These are phyloP conservation scores for Adelges cooleyi DNA, from an alignment of 1,140 invertebrate genomes.

Conservation along the genomic window DNA sequence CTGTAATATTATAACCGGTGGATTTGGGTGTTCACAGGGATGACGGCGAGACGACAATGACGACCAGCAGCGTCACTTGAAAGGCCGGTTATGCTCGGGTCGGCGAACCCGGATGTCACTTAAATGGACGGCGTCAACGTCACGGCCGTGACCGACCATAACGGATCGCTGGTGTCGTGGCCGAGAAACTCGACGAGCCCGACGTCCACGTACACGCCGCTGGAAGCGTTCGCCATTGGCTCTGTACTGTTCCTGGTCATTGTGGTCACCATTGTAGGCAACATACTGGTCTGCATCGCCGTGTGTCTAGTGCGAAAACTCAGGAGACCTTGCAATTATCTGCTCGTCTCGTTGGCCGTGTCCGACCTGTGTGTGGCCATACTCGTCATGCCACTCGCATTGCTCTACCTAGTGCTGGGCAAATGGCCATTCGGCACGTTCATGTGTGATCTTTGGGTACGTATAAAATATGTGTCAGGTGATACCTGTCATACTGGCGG, in stretches of 20 bases:
- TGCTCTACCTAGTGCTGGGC: constrained; percentile 66
- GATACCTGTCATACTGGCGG: too few relatives aligned
- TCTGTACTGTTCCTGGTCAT: constrained; percentile 62
- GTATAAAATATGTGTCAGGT: not conserved
- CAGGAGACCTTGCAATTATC: constrained; percentile 69
- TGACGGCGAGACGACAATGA: not conserved
- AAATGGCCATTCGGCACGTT: constrained; percentile 72
- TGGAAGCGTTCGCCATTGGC: constrained; percentile 55
- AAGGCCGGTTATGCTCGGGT: constrained; percentile 12
- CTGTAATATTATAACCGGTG: too few relatives aligned
- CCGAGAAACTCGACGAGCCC: not conserved
- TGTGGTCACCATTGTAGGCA: constrained; percentile 71
- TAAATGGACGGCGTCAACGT: constrained; percentile 25
- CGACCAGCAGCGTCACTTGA: not conserved
- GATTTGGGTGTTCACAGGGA: too few relatives aligned
- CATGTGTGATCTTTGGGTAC: constrained; percentile 71
- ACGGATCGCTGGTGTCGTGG: constrained; percentile 3
- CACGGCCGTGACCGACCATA: constrained; percentile 1
- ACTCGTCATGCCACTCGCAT: constrained; percentile 75
- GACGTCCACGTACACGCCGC: constrained; percentile 38
- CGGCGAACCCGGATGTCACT: constrained; percentile 19
- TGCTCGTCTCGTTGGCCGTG: constrained; percentile 81
- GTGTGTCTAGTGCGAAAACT: constrained; percentile 78
- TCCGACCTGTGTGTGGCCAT: constrained; percentile 72
- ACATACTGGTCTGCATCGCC: constrained; percentile 77